A percentile compares a stretch with the other conserved stretches of the same genome.
These are phyloP conservation scores for Elaeidobius kamerunicus DNA, from an alignment of 2,888 invertebrate genomes.

Conservation along the genomic window DNA sequence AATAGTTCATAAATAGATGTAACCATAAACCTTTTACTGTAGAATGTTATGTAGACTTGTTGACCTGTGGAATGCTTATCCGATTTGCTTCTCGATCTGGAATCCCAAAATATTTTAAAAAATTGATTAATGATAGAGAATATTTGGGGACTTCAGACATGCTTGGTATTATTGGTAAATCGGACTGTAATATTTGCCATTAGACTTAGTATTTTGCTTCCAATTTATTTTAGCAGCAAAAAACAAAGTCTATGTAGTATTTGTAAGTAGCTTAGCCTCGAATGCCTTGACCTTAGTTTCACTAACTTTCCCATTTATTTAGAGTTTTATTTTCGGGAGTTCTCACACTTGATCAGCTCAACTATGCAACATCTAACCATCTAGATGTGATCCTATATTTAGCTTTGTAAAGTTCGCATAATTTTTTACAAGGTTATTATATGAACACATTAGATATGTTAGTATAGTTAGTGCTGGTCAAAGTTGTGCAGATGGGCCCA, in stretches of 20 bases:
- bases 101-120: no score
- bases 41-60: constrained; percentile 11
- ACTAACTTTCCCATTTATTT: constrained; percentile 23
- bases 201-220: no score
- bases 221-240: neutral
- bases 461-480: no score
- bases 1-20: no score
- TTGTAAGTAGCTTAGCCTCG: constrained; percentile 20
- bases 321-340: constrained; percentile 24
- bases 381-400: no score
- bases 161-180: constrained; percentile 16
- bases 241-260: neutral
- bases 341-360: constrained; percentile 17
- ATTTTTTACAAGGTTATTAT: neutral
- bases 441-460: no score
- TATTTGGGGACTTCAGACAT: constrained; percentile 6
- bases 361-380: no score
- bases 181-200: constrained; percentile 21
- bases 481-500: constrained; percentile 23
- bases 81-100: constrained; percentile 21
- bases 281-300: constrained; percentile 13
- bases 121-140: neutral
- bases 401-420: no score
- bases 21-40: constrained; percentile 3
- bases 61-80: constrained; percentile 25